Base-by-base conservation (phyloP, 2,113 vertebrate species). In the Hydrolagus affinis region DNA sequence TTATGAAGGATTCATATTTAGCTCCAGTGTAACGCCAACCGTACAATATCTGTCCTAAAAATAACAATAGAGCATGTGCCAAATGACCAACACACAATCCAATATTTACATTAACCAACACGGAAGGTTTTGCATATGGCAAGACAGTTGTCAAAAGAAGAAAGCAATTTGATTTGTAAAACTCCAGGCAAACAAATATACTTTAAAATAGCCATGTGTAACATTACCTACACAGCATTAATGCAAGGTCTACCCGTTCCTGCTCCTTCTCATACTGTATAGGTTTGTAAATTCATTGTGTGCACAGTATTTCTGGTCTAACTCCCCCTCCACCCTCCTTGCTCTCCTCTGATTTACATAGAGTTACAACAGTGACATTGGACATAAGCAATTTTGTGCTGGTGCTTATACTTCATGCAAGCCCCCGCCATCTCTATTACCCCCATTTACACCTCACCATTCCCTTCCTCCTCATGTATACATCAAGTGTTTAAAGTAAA, bases 61-160 rank as follows among this genome's bases (percentile, higher is more conserved):
- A 32, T 32, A 66, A 3, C 60, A 60, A 66, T 66, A 32, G 66
- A 19, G 15, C 25, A 68, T 25, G 14, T 9, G 60, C 28, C 1
- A 11, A 44, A 66, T 83, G 62, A 17, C 14, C 60, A 83, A 83
- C 25, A 66, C 77, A 19, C 10, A 66, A 28, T 23, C 56, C 60
- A 80, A 28, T 30, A 10, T 30, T 64, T 14, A 11, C 17, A 83
- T 28, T 32, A 83, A 28, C 60, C 19, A 64, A 19, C 21, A 28
- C 60, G 25, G 32, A 83, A 64, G 64, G 76, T 15, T 68, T 66
- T 83, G 25, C 62, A 32, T 28, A 30, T 83, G 76, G 30, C 30
- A 44, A 44, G 30, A 15, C 62, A 83, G 62, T 30, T 83, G 30
- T 83, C 60, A 62, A 83, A 83, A 28, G 78, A 83, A 19, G 28